phyloP scores from a whole-genome alignment of 2,888 invertebrate genomes.

The Eupithecia insigniata region DNA sequence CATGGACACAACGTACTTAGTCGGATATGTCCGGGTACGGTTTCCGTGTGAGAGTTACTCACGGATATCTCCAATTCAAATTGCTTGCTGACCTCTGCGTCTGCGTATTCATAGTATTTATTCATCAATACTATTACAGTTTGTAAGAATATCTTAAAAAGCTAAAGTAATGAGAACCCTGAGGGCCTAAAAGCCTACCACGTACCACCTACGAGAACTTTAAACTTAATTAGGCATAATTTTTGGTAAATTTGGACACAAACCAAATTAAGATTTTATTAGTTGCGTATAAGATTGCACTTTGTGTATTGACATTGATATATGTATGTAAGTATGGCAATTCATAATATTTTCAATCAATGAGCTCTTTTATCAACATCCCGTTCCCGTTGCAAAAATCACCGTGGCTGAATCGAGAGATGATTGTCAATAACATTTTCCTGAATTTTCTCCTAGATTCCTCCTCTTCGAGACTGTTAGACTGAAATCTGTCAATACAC shows the following conservation, averaged over 20 bases:
- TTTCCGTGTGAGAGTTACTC: not conserved
- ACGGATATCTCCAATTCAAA: not conserved
- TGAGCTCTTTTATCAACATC: conserved; percentile 15
- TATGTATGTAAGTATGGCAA: not conserved
- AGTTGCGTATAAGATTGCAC: not conserved
- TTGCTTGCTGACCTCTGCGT: not conserved
- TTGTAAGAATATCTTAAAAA: too few relatives aligned
- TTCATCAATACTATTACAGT: too few relatives aligned
- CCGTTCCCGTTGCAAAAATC: conserved; percentile 21
- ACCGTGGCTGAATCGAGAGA: not conserved
- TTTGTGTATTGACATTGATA: conserved; percentile 6
- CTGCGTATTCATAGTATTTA: not conserved
- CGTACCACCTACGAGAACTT: not conserved
- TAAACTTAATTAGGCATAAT: not conserved
- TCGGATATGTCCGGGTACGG: not conserved
- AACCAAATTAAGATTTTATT: not conserved
- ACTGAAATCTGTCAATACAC: not conserved
- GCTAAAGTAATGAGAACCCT: too few relatives aligned
- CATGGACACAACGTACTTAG: not conserved
- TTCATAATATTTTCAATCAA: conserved; percentile 2
- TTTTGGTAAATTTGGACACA: not conserved
- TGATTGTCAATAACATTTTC: not conserved
- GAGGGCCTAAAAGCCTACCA: too few relatives aligned
- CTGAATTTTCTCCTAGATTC: not conserved
- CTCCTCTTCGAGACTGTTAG: too few relatives aligned